A percentile compares a stretch with the other conserved stretches of the same genome.
phyloP scores from a whole-genome alignment of 2,797 vertebrate genomes.

The Intellagama lesueurii region DNA sequence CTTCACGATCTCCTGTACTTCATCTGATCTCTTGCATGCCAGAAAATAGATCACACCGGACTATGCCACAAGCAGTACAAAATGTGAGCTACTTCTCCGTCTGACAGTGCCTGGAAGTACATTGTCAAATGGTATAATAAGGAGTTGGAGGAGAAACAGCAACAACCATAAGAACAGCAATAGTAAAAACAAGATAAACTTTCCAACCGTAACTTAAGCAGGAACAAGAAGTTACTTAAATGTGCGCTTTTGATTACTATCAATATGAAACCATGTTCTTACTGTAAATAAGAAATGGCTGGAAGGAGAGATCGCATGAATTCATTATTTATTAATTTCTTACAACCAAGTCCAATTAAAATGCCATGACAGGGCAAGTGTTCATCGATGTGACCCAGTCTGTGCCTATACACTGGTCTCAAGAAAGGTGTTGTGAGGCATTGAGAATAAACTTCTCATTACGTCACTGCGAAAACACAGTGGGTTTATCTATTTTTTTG shows the following conservation, averaged over 20 bases:
- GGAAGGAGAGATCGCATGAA: too few relatives aligned
- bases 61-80: too few relatives aligned
- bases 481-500: too few relatives aligned
- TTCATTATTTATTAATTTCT: neutral
- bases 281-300: too few relatives aligned
- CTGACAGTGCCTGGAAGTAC: too few relatives aligned
- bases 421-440: neutral
- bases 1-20: too few relatives aligned
- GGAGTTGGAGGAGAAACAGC: neutral
- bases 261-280: neutral
- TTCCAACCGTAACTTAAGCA: neutral
- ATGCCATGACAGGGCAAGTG: too few relatives aligned
- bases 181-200: neutral
- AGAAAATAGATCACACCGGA: too few relatives aligned
- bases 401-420: too few relatives aligned
- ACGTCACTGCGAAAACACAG: neutral
- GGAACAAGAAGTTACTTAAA: neutral
- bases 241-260: neutral
- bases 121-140: neutral
- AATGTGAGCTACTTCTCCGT: too few relatives aligned
- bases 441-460: too few relatives aligned
- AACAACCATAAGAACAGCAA: neutral
- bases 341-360: neutral
- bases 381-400: neutral
- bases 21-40: too few relatives aligned